Evolutionary conservation across 1,140 invertebrate species (phyloP), one percentile per base, ranked within the genome.

Genomic region (Pseudomyrmex flavicornis): DNA sequence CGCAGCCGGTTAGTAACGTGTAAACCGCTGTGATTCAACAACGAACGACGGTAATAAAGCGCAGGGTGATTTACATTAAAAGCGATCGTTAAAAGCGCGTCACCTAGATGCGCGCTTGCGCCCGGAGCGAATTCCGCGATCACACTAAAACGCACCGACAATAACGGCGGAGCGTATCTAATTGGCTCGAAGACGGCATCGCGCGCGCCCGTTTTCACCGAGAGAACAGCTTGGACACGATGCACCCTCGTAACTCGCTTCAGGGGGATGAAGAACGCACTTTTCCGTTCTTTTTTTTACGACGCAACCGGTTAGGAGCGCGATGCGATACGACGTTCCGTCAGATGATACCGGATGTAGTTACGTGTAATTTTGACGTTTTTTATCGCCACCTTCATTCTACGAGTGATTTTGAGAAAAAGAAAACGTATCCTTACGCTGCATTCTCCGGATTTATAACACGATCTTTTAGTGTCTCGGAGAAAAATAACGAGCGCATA

Each of bases 101-200:
- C 35, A 82, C 7, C 3, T n/a, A 12, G 70, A 26, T 17, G 79
- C 54, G n/a, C 44, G 22, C 2, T 59, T 35, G 26, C 52, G 20
- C 63, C 17, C 75, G 44, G 46, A 85, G 50, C 48, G 59, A 13
- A 75, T 63, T 17, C 62, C 61, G 20, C 22, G 80, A 86, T 84
- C 44, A 66, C n/a, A 70, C 68, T 83, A 82, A 83, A 87, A 83
- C 70, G 72, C 54, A 74, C 54, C 66, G 72, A 79, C 65, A 84
- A 86, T 88, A 84, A 88, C 68, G 62, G 56, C 52, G 56, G 76
- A 79, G 62, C 54, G 65, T 83, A 54, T 79, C 80, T 88, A 88
- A 88, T 88, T 88, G 86, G 68, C 61, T 74, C 26, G 54, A 83
- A 74, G 65, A 59, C 48, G 56, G 50, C 26, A 44, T 68, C 35